A percentile compares a stretch with the other conserved stretches of the same genome.
Evolutionary conservation across 2,888 invertebrate species (phyloP).

Genomic region (Athrips mouffetella): DNA sequence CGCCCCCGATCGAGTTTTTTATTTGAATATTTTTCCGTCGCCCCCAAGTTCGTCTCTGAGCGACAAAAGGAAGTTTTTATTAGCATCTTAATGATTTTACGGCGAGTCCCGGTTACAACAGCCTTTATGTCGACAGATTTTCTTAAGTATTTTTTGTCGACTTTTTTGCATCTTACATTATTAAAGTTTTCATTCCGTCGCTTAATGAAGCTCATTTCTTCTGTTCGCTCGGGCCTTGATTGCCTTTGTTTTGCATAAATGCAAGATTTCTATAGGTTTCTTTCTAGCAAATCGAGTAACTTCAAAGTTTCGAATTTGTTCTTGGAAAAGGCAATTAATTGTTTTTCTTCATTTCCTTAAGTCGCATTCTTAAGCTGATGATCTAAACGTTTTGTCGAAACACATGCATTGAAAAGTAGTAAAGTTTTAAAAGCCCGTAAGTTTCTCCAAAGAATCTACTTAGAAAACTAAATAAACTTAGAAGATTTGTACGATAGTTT

Average conservation of each 20-base stretch:
- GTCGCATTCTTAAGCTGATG: conserved; percentile 17
- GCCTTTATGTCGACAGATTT: conserved; percentile 79
- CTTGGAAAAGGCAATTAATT: conserved; percentile 60
- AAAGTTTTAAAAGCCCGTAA: no score
- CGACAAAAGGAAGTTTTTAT: conserved; percentile 79
- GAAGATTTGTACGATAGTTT: neutral
- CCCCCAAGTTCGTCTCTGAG: conserved; percentile 68
- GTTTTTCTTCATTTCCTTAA: conserved; percentile 37
- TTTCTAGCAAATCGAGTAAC: conserved; percentile 66
- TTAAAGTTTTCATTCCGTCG: conserved; percentile 78
- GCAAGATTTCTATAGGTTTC: conserved; percentile 76
- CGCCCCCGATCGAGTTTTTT: conserved; percentile 75
- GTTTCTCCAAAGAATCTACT: no score
- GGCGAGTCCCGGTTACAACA: conserved; percentile 77
- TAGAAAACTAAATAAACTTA: no score
- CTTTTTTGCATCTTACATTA: conserved; percentile 79
- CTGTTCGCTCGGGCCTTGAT: conserved; percentile 76
- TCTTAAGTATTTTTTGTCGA: conserved; percentile 77
- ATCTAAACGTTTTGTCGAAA: neutral
- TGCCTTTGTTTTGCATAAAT: conserved; percentile 79
- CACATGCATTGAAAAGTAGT: no score
- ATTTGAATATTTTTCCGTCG: conserved; percentile 75
- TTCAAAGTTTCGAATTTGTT: conserved; percentile 66
- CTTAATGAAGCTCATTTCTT: conserved; percentile 79
- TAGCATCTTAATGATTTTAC: conserved; percentile 81